These are phyloP conservation scores for Nomada ruficornis DNA, from an alignment of 2,888 invertebrate genomes.

Conservation along the genomic window DNA sequence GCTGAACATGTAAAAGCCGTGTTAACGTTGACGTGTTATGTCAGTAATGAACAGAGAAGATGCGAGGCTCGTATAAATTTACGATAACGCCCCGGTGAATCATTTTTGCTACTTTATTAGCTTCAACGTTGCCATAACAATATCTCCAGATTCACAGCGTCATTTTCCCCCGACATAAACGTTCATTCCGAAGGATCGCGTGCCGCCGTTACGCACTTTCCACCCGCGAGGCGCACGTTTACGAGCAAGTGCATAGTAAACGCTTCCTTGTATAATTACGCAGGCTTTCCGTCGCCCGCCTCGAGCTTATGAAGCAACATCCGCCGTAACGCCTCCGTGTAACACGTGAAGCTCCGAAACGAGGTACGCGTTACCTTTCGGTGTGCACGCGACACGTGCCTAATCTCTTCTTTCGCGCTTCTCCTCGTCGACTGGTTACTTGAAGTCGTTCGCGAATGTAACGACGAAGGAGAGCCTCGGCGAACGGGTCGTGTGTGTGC, in stretches of 20 bases:
- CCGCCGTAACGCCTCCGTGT: conserved; percentile 17
- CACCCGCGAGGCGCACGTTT: neutral
- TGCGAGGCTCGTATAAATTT: neutral
- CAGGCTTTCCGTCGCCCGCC: conserved; percentile 17
- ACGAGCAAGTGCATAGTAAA: conserved; percentile 16
- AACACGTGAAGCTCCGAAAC: neutral
- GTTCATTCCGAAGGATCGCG: conserved; percentile 7
- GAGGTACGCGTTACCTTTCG: conserved; percentile 14
- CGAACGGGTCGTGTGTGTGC: conserved; percentile 14
- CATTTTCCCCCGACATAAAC: neutral
- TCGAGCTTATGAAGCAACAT: conserved; percentile 25
- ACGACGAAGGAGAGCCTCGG: conserved; percentile 12
- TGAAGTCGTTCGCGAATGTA: conserved; percentile 21
- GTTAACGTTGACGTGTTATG: conserved; percentile 2
- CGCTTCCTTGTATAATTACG: conserved; percentile 26
- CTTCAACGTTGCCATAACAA: neutral
- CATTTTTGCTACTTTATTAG: neutral
- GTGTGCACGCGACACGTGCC: conserved; percentile 31
- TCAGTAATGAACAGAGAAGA: neutral
- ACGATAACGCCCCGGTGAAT: neutral
- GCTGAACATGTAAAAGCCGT: neutral
- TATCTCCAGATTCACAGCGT: neutral
- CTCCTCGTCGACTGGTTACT: neutral
- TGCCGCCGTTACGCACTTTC: conserved; percentile 8
- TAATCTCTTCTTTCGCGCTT: conserved; percentile 28